Conservation (phyloP, 2,113 vertebrate species). For the Albula glossodonta region DNA sequence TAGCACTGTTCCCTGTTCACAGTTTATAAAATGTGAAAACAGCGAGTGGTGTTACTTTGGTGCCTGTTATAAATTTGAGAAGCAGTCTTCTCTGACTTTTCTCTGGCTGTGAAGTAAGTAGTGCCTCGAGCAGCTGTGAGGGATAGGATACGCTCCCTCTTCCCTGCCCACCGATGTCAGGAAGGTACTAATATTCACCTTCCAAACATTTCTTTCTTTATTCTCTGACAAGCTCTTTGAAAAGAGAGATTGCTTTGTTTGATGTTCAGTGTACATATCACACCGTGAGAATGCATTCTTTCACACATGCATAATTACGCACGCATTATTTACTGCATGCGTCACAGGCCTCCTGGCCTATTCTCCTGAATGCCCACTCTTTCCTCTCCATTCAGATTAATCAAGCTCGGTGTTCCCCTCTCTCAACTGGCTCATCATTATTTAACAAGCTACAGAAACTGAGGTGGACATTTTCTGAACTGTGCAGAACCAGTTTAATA, state of each 20-base stretch:
- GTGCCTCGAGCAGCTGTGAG: background rate
- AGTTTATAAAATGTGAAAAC: background rate
- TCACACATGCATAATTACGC: background rate
- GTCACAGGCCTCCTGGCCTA: background rate
- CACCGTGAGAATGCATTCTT: background rate
- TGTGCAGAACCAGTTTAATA: background rate
- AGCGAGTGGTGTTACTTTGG: background rate
- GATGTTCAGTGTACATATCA: background rate
- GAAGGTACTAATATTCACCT: background rate
- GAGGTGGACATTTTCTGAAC: background rate
- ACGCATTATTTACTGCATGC: background rate
- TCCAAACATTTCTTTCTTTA: background rate
- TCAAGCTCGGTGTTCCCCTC: background rate
- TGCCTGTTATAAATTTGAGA: background rate
- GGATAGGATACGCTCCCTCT: background rate
- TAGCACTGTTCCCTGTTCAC: background rate
- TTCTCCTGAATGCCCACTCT: background rate
- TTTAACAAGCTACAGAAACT: background rate
- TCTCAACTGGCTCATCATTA: background rate
- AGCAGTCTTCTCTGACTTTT: background rate
- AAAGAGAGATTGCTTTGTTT: background rate
- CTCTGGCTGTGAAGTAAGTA: background rate
- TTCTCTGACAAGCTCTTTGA: background rate
- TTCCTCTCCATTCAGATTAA: background rate
- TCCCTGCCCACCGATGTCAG: background rate